Percentiles rank a stretch among this genome's conserved stretches.
Conservation (phyloP, 2,888 invertebrate genomes). For the Zonitis immaculata region DNA sequence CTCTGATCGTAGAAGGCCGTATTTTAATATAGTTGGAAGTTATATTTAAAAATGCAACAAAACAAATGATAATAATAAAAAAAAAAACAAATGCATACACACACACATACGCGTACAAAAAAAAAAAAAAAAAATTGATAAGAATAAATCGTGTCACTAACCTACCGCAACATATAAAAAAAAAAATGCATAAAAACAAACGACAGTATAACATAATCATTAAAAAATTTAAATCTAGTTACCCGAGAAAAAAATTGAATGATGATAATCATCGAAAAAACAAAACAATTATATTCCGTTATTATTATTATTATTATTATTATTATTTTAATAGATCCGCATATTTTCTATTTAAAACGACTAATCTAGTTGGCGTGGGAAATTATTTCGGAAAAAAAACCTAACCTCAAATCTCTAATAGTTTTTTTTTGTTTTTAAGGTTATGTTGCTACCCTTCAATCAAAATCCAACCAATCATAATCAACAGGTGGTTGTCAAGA, state of each 20-base stretch:
- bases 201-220: neutral
- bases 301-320: neutral
- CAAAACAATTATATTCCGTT: neutral
- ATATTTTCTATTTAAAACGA: neutral
- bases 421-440: too few species aligned
- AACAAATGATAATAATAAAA: neutral
- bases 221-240: neutral
- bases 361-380: neutral
- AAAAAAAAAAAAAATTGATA: too few species aligned
- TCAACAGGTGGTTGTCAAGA: neutral
- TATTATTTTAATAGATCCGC: neutral
- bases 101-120: neutral
- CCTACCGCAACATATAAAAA: slow-evolving; percentile 23
- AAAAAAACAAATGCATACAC: neutral
- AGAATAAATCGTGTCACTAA: slow-evolving; percentile 19
- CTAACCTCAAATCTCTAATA: too few species aligned
- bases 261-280: neutral
- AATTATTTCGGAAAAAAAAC: too few species aligned
- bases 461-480: neutral
- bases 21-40: neutral
- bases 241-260: too few species aligned
- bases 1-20: neutral
- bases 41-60: slow-evolving; percentile 1
- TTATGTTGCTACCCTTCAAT: too few species aligned
- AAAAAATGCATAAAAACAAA: too few species aligned